Evolutionary conservation across 1,140 invertebrate species (phyloP).

Genomic region (Oscheius sp.): DNA sequence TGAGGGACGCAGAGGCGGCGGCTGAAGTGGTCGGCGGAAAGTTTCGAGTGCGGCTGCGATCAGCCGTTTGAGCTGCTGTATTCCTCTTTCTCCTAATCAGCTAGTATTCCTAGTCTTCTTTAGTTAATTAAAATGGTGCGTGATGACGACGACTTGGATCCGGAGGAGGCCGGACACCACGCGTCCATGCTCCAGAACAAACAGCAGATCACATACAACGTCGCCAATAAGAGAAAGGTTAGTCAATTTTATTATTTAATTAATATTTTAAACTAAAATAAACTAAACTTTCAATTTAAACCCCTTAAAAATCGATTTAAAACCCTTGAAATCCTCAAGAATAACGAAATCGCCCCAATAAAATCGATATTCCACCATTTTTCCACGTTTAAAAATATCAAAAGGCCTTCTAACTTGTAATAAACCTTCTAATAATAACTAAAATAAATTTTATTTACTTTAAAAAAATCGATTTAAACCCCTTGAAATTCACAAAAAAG

Average conservation of each 20-base stretch:
- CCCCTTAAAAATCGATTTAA: too few relatives aligned
- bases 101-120: not conserved
- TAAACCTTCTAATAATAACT: too few relatives aligned
- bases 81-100: not conserved
- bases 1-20: not conserved
- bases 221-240: constrained; percentile 26
- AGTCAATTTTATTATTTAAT: too few relatives aligned
- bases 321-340: too few relatives aligned
- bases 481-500: not conserved
- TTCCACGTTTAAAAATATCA: not conserved
- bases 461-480: not conserved
- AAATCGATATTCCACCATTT: not conserved
- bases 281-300: too few relatives aligned
- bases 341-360: too few relatives aligned
- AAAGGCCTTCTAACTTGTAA: too few relatives aligned
- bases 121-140: not conserved
- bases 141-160: not conserved
- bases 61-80: not conserved
- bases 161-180: constrained; percentile 16
- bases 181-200: constrained; percentile 27
- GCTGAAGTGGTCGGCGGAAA: constrained; percentile 12
- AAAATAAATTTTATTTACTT: too few relatives aligned
- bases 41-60: constrained; percentile 1
- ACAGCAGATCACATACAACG: constrained; percentile 28
- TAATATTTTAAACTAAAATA: too few relatives aligned